Evolutionary conservation across 2,888 invertebrate species (phyloP).

Genomic region (Alviniconcha strummeri): DNA sequence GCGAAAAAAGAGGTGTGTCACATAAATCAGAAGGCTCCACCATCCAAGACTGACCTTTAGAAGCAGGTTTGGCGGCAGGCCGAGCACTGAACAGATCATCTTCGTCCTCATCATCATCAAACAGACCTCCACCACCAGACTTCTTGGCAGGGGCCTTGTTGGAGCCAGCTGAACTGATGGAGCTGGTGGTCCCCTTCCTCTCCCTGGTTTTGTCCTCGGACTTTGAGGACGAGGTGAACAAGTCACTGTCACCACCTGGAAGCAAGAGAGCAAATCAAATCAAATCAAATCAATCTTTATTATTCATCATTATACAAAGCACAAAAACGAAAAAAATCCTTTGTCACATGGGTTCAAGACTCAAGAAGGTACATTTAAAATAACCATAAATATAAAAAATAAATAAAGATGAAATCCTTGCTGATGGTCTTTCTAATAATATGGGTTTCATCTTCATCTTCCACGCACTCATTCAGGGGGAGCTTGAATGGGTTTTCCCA

Average conservation of each 20-base stretch:
- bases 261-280: not conserved
- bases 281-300: too few relatives aligned
- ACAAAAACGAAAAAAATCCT: too few relatives aligned
- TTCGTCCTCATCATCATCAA: slow-evolving; percentile 47
- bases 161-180: not conserved
- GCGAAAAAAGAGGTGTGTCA: not conserved
- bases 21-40: not conserved
- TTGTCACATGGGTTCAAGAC: too few relatives aligned
- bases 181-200: slow-evolving; percentile 21
- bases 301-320: too few relatives aligned
- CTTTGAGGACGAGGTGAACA: slow-evolving; percentile 21
- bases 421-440: too few relatives aligned
- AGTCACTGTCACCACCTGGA: slow-evolving; percentile 17
- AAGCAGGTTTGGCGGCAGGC: slow-evolving; percentile 22
- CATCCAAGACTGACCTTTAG: slow-evolving; percentile 11
- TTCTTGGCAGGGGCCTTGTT: slow-evolving; percentile 1
- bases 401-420: too few relatives aligned
- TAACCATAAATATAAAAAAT: too few relatives aligned
- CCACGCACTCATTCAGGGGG: too few relatives aligned
- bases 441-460: too few relatives aligned
- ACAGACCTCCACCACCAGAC: slow-evolving; percentile 25
- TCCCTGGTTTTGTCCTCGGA: slow-evolving; percentile 15
- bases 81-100: slow-evolving; percentile 41
- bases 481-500: too few relatives aligned
- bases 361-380: too few relatives aligned